A percentile compares a stretch with the other conserved stretches of the same genome.
These are phyloP conservation scores for Neuroterus valhalla DNA, from an alignment of 1,140 invertebrate genomes.

Conservation along the genomic window DNA sequence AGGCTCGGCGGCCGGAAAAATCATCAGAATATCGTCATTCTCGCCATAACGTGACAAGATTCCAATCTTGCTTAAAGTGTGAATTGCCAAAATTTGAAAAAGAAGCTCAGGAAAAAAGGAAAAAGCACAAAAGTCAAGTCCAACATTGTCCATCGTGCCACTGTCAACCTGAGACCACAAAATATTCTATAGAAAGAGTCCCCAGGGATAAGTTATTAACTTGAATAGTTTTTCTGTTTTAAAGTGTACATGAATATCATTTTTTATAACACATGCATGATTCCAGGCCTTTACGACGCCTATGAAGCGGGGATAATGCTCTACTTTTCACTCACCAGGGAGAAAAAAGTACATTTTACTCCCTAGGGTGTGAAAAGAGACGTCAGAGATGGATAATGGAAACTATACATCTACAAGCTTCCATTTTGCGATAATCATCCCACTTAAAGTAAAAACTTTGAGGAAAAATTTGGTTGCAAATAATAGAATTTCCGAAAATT, in stretches of 20 bases:
- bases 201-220: slow-evolving; percentile 24
- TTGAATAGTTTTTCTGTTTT: background rate
- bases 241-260: background rate
- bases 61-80: background rate
- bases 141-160: slow-evolving; percentile 53
- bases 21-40: background rate
- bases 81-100: background rate
- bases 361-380: no score
- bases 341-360: no score
- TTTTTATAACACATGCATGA: no score
- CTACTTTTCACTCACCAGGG: no score
- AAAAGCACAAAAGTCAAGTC: slow-evolving; percentile 34
- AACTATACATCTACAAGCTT: no score
- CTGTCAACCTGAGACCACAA: slow-evolving; percentile 34
- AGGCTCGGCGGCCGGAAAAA: slow-evolving; percentile 17
- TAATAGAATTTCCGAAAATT: no score
- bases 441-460: no score
- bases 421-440: no score
- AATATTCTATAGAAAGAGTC: slow-evolving; percentile 9
- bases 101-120: background rate
- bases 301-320: no score
- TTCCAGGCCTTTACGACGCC: no score
- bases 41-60: background rate
- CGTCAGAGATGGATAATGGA: no score
- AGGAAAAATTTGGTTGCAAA: no score